Base-by-base conservation (phyloP, 2,888 invertebrate species). In the Tenodera sinensis region DNA sequence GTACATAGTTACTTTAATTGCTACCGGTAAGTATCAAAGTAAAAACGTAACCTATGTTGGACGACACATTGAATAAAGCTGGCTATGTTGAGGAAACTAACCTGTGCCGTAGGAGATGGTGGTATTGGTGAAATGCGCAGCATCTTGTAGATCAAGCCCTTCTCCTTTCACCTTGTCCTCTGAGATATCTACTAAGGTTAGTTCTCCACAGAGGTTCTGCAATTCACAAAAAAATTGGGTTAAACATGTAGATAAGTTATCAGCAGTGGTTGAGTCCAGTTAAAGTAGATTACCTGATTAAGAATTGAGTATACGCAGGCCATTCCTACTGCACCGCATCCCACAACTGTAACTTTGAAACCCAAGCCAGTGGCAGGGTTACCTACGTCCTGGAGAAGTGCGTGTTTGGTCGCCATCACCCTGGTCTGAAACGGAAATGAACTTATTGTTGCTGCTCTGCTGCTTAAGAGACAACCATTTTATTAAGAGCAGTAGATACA, bases 321-420 rank as follows among this genome's bases (percentile, higher is more conserved):
- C 94, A 95, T 94, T 90, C 95, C 95, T 87, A 95, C 94, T 91
- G 93, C 93, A 83, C 95, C 95, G n/a, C 96, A 96, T 28, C 98
- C 98, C 27, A 98, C 98, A 89, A 98, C 95, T 20, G 98, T 97
- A 90, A 98, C 95, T 94, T 97, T 98, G 92, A 95, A 25, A 1
- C 54, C 54, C 6, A 14, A 2, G 1, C 20, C 15, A 2, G 54
- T 71, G 3, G 54, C 54, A 25, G 25, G 20, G 54, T 20, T 71
- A 25, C 54, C 20, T 71, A 71, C 25, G 54, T 71, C 54, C 0
- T 25, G 54, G 14, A 71, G 54, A 71, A 71, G 54, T 20, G 54
- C 54, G 4, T 15, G 3, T 71, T 71, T 71, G 3, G 25, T 71
- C 20, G 54, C 3, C 54, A 71, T 71, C 54, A 20, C 4, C 54